Percentiles rank a stretch among this genome's conserved stretches.
These are phyloP conservation scores for Mesopsocus fuscifrons DNA, from an alignment of 2,888 invertebrate species.

Conservation along the genomic window DNA sequence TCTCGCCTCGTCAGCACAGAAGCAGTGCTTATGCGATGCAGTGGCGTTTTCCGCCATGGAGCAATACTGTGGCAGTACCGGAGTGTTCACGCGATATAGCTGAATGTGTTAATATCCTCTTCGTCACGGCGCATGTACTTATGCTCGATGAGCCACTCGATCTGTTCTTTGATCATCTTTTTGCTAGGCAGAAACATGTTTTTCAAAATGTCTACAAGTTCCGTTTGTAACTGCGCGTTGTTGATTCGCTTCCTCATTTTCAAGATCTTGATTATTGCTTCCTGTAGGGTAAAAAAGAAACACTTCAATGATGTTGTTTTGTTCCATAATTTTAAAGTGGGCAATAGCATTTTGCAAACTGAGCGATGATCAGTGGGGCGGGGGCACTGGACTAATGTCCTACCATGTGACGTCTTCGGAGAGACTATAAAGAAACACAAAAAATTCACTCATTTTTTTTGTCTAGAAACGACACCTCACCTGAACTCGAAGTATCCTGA, in stretches of 20 bases:
- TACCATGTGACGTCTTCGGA: too few species aligned
- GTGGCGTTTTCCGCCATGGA: too few species aligned
- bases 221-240: slow-evolving; percentile 89
- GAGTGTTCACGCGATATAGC: slow-evolving; percentile 87
- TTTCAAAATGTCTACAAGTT: slow-evolving; percentile 93
- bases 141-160: slow-evolving; percentile 99
- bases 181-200: slow-evolving; percentile 99
- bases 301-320: background rate
- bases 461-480: too few species aligned
- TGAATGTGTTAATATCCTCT: slow-evolving; percentile 93
- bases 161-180: slow-evolving; percentile 98
- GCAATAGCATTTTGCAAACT: too few species aligned
- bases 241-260: slow-evolving; percentile 93
- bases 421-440: too few species aligned
- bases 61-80: too few species aligned
- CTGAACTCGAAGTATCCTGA: slow-evolving; percentile 75
- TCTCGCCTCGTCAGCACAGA: too few species aligned
- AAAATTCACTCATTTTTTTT: too few species aligned
- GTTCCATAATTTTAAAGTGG: slow-evolving; percentile 1
- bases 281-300: slow-evolving; percentile 33
- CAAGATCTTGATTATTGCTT: slow-evolving; percentile 96
- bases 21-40: too few species aligned
- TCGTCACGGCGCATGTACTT: slow-evolving; percentile 94
- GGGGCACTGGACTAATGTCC: too few species aligned
- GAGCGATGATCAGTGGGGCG: too few species aligned